Percentiles rank a stretch among this genome's conserved stretches.
Evolutionary conservation across 2,113 vertebrate species (phyloP).

Genomic region (Elephas maximus): DNA sequence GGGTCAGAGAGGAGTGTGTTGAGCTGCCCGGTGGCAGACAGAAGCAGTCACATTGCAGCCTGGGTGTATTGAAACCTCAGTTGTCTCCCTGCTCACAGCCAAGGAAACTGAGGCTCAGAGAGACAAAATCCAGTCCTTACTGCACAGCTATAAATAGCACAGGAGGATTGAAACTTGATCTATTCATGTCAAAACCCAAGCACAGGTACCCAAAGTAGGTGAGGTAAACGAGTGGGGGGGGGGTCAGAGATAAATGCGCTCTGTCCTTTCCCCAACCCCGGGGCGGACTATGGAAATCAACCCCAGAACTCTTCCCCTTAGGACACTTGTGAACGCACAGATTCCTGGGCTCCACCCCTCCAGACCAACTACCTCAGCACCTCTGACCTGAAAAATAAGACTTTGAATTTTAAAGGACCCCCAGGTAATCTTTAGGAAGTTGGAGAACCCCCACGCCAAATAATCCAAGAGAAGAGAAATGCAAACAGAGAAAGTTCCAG

Average conservation of each 20-base stretch:
- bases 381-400: not conserved
- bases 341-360: too few relatives aligned
- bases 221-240: not conserved
- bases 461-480: not conserved
- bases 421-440: not conserved
- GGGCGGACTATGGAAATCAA: not conserved
- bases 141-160: not conserved
- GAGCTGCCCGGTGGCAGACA: not conserved
- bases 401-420: not conserved
- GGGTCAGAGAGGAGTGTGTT: fast-evolving
- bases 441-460: not conserved
- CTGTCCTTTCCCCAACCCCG: not conserved
- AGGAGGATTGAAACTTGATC: not conserved
- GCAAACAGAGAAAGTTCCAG: not conserved
- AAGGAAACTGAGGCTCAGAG: not conserved
- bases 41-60: not conserved
- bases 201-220: not conserved
- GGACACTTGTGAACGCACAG: not conserved
- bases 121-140: not conserved
- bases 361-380: not conserved
- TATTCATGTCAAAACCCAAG: not conserved
- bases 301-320: not conserved
- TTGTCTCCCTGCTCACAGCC: not conserved
- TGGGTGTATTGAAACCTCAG: fast-evolving
- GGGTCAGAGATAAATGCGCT: not conserved